Evolutionary conservation across 2,113 vertebrate species (phyloP), one percentile per base, ranked within the genome.

Genomic region (Alectura lathami): DNA sequence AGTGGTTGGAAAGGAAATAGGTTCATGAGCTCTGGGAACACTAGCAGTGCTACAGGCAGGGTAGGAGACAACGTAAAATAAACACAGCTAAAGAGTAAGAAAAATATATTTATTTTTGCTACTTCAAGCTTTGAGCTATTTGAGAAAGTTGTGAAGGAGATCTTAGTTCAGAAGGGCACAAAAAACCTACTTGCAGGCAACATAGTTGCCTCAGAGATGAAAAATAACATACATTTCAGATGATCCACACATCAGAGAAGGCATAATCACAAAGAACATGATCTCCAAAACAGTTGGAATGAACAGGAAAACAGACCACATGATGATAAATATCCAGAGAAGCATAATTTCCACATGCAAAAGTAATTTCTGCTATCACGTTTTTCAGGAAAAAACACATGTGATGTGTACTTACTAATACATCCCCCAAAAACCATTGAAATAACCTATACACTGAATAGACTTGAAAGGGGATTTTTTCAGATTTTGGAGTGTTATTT

Each of bases 1-100:
- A 86, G 42, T 75, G 76, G 88, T 92, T 83, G 54, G 91, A 91
- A 97, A 96, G 84, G 85, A 96, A 97, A 97, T 92, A 96, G 76
- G 89, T 93, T 96, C 88, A 77, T 72, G 86, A 96, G 94, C 95
- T 92, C 76, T 95, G 91, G 84, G 93, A 96, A 48, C 84, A 43
- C 54, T 57, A 54, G 62, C 27, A 78, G 72, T 86, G 89, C 96
- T 94, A 69, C 82, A 93, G 95, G 91, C 88, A 91, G 69, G 43
- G 50, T 74, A 89, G 69, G 23, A 93, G 91, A 83, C 57, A 89
- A 90, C 2, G 26, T 64, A 93, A 93, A 95, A 94, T 93, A 96
- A 97, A 94, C 91, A 88, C 89, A 86, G 69, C 79, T 95, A 86
- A 94, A 89, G 73, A 89, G 76, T 85, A 68, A 80, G 59, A 93